Percentiles rank a stretch among this genome's conserved stretches.
phyloP scores from a whole-genome alignment of 2,888 invertebrate genomes.

The Lordiphosa fenestrarum region DNA sequence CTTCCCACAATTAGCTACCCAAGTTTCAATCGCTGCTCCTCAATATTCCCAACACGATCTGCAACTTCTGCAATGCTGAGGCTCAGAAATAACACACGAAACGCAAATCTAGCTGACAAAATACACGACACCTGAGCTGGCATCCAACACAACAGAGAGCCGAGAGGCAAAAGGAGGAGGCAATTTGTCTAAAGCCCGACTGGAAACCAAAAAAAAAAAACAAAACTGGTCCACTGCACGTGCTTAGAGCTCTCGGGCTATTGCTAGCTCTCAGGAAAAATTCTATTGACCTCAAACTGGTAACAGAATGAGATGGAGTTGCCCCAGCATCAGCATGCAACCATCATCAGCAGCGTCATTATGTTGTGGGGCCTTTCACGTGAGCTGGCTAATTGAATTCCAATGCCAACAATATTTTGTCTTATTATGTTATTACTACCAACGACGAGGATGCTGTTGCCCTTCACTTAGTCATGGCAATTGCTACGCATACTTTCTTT shows the following conservation, averaged over 20 bases:
- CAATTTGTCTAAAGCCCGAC: conserved; percentile 53
- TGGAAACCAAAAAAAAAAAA: background rate
- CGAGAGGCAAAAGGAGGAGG: background rate
- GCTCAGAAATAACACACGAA: conserved; percentile 45
- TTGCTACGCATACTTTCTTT: conserved; percentile 62
- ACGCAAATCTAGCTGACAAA: conserved; percentile 78
- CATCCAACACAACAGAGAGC: background rate
- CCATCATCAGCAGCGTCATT: conserved; percentile 5
- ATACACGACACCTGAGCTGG: conserved; percentile 76
- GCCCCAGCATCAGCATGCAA: conserved; percentile 1
- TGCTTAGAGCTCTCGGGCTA: conserved; percentile 29
- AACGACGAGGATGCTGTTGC: conserved; percentile 30
- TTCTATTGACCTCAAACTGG: conserved; percentile 69
- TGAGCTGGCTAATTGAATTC: conserved; percentile 66
- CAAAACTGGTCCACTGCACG: conserved; percentile 63
- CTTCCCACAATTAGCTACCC: no score
- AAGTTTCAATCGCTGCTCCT: background rate
- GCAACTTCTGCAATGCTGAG: conserved; percentile 36
- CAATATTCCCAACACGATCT: background rate
- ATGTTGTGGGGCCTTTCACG: conserved; percentile 44
- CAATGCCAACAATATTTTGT: conserved; percentile 71
- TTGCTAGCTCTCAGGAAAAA: conserved; percentile 27
- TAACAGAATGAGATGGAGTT: conserved; percentile 17
- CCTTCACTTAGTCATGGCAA: conserved; percentile 50
- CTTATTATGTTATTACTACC: conserved; percentile 72